Conservation (phyloP, 1,140 invertebrate genomes). For the Laupala kohalensis region DNA sequence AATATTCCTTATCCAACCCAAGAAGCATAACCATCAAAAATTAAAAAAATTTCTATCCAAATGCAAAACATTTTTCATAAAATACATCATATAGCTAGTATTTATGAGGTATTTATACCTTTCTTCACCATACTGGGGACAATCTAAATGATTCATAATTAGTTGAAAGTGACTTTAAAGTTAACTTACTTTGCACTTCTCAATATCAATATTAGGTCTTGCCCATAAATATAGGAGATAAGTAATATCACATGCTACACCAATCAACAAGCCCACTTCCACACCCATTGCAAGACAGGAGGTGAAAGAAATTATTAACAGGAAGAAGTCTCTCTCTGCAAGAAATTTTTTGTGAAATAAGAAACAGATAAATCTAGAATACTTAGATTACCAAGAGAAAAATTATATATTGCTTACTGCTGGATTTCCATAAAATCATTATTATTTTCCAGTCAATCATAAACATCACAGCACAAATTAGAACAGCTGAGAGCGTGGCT, state of each 20-base stretch:
- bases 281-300: slow-evolving; percentile 41
- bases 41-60: too few relatives aligned
- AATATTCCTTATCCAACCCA: too few relatives aligned
- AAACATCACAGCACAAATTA: slow-evolving; percentile 55
- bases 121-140: too few relatives aligned
- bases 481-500: slow-evolving; percentile 45
- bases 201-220: slow-evolving; percentile 28
- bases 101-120: too few relatives aligned
- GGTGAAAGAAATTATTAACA: slow-evolving; percentile 42
- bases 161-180: background rate
- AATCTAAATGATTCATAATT: too few relatives aligned
- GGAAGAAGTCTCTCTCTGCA: slow-evolving; percentile 44
- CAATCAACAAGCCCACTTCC: slow-evolving; percentile 53
- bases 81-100: too few relatives aligned
- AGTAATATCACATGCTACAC: slow-evolving; percentile 40
- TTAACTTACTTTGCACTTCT: slow-evolving; percentile 26
- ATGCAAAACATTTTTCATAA: too few relatives aligned
- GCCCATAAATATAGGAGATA: slow-evolving; percentile 43
- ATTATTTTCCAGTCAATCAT: slow-evolving; percentile 49
- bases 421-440: slow-evolving; percentile 45
- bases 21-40: too few relatives aligned
- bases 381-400: background rate
- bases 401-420: slow-evolving; percentile 32
- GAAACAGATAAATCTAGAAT: background rate
- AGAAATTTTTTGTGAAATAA: slow-evolving; percentile 20